A percentile compares a stretch with the other conserved stretches of the same genome.
phyloP scores from a whole-genome alignment of 2,888 invertebrate species.

The Lomographa bimaculata region DNA sequence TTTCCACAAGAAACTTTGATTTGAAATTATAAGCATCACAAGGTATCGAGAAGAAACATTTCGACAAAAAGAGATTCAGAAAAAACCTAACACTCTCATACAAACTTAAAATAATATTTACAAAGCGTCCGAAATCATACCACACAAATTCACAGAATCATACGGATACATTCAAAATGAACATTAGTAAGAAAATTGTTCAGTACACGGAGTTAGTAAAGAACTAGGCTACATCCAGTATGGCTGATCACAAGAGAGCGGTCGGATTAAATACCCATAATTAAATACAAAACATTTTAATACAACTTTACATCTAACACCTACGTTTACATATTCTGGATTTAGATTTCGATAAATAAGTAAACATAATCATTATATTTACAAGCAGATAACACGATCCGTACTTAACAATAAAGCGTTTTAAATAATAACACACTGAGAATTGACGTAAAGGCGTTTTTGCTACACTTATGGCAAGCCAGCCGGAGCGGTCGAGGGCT shows the following conservation, averaged over 20 bases:
- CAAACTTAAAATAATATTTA: constrained; percentile 79
- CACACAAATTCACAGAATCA: constrained; percentile 58
- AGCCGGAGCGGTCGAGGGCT: constrained; percentile 61
- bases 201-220: constrained; percentile 58
- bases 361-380: constrained; percentile 81
- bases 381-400: constrained; percentile 80
- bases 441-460: constrained; percentile 81
- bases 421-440: constrained; percentile 84
- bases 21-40: constrained; percentile 38
- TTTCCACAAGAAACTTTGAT: constrained; percentile 20
- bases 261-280: constrained; percentile 77
- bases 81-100: constrained; percentile 76
- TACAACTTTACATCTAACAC: constrained; percentile 82
- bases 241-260: constrained; percentile 79
- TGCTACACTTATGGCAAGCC: constrained; percentile 75
- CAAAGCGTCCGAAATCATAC: constrained; percentile 77
- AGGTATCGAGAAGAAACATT: constrained; percentile 52
- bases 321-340: constrained; percentile 78
- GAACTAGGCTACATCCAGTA: constrained; percentile 65
- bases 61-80: constrained; percentile 73
- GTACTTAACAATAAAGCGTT: constrained; percentile 79
- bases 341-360: constrained; percentile 80
- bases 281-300: constrained; percentile 81
- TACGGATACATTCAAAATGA: constrained; percentile 54
- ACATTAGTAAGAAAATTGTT: constrained; percentile 52